Base-by-base conservation (phyloP, 23 tunicate species). In the Botrylloides violaceus region DNA sequence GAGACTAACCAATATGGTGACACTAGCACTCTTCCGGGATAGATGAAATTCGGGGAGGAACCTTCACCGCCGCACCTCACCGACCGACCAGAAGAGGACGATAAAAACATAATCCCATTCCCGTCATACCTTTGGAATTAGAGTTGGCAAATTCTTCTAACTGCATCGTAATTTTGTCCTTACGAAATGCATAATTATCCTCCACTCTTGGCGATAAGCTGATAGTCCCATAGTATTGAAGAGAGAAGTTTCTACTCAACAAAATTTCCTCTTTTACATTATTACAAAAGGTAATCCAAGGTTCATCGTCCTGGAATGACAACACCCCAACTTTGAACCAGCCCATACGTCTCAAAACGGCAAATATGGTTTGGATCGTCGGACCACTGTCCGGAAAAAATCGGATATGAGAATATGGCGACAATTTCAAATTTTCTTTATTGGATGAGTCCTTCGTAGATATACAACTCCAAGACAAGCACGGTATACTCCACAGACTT, bases 241-340 rank as follows among this genome's bases (percentile, higher is more conserved):
- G 32, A 15, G 70, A 29, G 57, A 78, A 78, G 25, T 72, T 49
- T 27, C 64, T 49, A 21, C 29, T 20, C 4, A 60, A 26, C 33
- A 84, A 25, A 4, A 78, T 21, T 0, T 36, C 49, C 20, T 72
- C 48, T 24, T 72, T 77, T 4, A 84, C 26, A 32, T 78, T 53
- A 18, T 64, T 48, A 57, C 92, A 84, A 27, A 72, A 38, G 34
- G 49, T 21, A 33, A 22, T 47, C 80, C 76, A 78, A 22, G 70
- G 62, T 19, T 71, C 90, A 20, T 73, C 39, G 21, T 59, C 73
- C 19, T 60, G 32, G 27, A 66, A 31, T 35, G 79, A 53, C 26
- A 84, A 32, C 59, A 56, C 53, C 21, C 75, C 92, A 9, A 84
- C 58, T 19, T 61, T 72, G 58, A 73, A 24, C 92, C 92, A 84